phyloP scores from a whole-genome alignment of 2,888 invertebrate genomes.

The Thecophora atra region DNA sequence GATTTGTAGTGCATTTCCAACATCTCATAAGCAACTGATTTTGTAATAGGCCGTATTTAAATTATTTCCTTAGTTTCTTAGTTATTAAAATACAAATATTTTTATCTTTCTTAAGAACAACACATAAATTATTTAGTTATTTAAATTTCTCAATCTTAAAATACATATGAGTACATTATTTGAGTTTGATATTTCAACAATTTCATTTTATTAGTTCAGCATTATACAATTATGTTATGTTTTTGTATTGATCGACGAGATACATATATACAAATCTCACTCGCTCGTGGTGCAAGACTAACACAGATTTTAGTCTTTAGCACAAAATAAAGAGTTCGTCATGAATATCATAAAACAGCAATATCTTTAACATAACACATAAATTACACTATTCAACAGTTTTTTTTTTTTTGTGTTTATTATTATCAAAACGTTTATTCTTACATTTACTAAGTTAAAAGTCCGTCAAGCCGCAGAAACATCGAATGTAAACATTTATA shows the following conservation, averaged over 20 bases:
- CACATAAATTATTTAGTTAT: slow-evolving; percentile 4
- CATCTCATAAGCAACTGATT: no score
- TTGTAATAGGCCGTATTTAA: no score
- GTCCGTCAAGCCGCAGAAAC: no score
- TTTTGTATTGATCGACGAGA: slow-evolving; percentile 11
- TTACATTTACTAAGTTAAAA: slow-evolving; percentile 7
- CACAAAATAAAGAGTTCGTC: slow-evolving; percentile 16
- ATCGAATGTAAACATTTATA: no score
- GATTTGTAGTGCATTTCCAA: no score
- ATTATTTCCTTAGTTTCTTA: neutral
- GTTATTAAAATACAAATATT: neutral
- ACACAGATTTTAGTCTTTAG: slow-evolving; percentile 3
- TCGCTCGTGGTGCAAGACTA: slow-evolving; percentile 24
- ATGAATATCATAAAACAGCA: slow-evolving; percentile 29
- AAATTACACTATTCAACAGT: slow-evolving; percentile 18
- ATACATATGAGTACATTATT: slow-evolving; percentile 1
- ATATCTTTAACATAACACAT: slow-evolving; percentile 13
- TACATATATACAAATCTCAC: slow-evolving; percentile 16
- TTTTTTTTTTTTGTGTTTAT: neutral
- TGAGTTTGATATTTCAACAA: slow-evolving; percentile 17
- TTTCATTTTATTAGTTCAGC: slow-evolving; percentile 8
- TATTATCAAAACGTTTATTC: neutral
- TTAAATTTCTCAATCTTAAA: neutral
- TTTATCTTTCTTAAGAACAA: neutral
- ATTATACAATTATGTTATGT: slow-evolving; percentile 22